A percentile compares a stretch with the other conserved stretches of the same genome.
These are phyloP conservation scores for Cosmopolites sordidus DNA, from an alignment of 2,888 invertebrate genomes.

Conservation along the genomic window DNA sequence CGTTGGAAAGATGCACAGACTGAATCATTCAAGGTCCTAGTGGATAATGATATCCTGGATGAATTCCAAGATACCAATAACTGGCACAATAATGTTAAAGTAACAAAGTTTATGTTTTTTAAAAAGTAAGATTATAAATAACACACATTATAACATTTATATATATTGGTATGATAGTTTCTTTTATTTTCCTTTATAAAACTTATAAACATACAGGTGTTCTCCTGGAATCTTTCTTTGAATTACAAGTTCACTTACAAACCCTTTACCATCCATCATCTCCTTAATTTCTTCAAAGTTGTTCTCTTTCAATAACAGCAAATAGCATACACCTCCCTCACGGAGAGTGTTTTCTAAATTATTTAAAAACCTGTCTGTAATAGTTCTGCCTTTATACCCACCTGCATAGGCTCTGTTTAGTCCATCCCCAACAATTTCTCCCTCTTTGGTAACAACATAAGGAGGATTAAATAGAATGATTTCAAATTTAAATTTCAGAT, in stretches of 20 bases:
- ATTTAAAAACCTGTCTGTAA: constrained; percentile 70
- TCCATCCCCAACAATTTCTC: constrained; percentile 60
- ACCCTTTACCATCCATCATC: constrained; percentile 56
- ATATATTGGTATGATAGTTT: background rate
- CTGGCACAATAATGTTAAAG: constrained; percentile 9
- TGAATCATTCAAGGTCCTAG: constrained; percentile 13
- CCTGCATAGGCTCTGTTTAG: constrained; percentile 75
- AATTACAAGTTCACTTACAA: constrained; percentile 59
- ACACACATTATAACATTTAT: background rate
- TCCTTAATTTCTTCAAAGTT: constrained; percentile 66
- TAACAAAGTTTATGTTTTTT: constrained; percentile 8
- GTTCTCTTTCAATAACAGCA: constrained; percentile 87
- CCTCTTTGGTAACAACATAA: constrained; percentile 83
- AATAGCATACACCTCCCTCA: constrained; percentile 75
- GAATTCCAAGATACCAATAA: constrained; percentile 2
- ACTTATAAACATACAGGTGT: constrained; percentile 77
- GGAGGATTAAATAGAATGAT: constrained; percentile 95
- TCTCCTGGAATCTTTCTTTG: constrained; percentile 82
- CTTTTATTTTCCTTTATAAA: constrained; percentile 37
- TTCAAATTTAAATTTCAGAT: constrained; percentile 66
- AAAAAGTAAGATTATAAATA: background rate
- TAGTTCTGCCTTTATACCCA: constrained; percentile 67
- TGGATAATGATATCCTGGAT: constrained; percentile 6
- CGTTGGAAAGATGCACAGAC: constrained; percentile 12
- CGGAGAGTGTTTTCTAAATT: constrained; percentile 68